Evolutionary conservation across 2,113 vertebrate species (phyloP).

Genomic region (Prolemur simus): DNA sequence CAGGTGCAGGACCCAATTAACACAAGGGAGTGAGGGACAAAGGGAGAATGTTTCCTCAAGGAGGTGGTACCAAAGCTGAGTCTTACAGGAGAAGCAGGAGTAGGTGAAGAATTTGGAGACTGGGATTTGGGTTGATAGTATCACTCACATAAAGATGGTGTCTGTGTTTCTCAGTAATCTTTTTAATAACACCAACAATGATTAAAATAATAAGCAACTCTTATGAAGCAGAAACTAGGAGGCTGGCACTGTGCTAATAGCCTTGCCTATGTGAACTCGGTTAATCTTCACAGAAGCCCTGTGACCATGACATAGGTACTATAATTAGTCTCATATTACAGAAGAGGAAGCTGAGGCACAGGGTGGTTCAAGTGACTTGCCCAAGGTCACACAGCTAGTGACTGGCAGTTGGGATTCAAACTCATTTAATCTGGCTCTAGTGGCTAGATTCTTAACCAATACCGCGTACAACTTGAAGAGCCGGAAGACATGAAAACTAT

Average conservation of each 20-base stretch:
- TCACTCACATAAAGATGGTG: not conserved
- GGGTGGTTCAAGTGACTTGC: not conserved
- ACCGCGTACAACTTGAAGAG: not conserved
- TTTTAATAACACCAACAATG: not conserved
- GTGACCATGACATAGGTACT: not conserved
- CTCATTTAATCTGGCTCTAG: not conserved
- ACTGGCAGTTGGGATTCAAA: not conserved
- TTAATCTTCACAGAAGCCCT: not conserved
- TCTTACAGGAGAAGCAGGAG: not conserved
- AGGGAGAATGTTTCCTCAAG: not conserved
- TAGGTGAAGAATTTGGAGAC: not conserved
- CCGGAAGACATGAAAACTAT: not conserved
- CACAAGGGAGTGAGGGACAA: not conserved
- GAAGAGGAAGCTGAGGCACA: not conserved
- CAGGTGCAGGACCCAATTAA: not conserved
- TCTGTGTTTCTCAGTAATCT: not conserved
- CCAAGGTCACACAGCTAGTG: not conserved
- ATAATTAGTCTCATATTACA: not conserved
- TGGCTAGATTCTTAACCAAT: not conserved
- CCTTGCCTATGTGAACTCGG: not conserved
- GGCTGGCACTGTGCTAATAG: not conserved
- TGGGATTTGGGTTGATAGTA: not conserved
- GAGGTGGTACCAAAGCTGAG: not conserved
- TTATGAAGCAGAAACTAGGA: not conserved
- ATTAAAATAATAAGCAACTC: not conserved